Evolutionary conservation across 2,888 invertebrate species (phyloP).

Genomic region (Phanerotoma sp.): DNA sequence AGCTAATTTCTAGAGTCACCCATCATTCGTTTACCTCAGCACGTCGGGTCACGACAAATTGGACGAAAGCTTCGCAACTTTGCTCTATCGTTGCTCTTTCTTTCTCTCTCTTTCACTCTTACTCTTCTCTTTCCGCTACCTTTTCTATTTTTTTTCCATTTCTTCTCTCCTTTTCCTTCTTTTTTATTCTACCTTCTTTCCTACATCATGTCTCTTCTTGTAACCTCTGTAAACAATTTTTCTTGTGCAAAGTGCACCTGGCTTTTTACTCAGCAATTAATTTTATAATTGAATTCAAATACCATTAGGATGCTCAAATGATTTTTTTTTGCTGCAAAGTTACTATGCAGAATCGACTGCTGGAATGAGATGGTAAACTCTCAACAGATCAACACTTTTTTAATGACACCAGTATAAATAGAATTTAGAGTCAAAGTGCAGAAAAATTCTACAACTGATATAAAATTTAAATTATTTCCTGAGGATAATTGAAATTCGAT

Average conservation of each 20-base stretch:
- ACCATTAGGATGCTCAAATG: too few species aligned
- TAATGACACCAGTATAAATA: too few species aligned
- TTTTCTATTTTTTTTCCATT: neutral
- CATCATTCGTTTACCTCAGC: constrained; percentile 17
- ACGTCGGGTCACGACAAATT: constrained; percentile 17
- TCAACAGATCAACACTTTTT: too few species aligned
- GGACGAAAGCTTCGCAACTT: constrained; percentile 13
- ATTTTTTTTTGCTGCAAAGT: too few species aligned
- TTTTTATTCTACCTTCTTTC: neutral
- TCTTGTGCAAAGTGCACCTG: neutral
- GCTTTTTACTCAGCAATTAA: neutral
- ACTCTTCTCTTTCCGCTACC: neutral
- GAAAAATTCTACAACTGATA: too few species aligned
- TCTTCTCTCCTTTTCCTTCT: neutral
- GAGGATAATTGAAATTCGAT: too few species aligned
- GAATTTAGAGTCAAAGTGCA: too few species aligned
- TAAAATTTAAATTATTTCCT: too few species aligned
- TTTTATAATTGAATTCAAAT: neutral
- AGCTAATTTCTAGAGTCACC: constrained; percentile 20
- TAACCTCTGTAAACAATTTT: neutral
- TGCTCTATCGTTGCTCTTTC: neutral
- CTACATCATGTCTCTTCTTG: neutral
- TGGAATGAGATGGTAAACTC: too few species aligned
- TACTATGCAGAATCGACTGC: too few species aligned
- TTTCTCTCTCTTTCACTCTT: neutral